Conservation (phyloP, 2,113 vertebrate species). For the Gila orcuttii region DNA sequence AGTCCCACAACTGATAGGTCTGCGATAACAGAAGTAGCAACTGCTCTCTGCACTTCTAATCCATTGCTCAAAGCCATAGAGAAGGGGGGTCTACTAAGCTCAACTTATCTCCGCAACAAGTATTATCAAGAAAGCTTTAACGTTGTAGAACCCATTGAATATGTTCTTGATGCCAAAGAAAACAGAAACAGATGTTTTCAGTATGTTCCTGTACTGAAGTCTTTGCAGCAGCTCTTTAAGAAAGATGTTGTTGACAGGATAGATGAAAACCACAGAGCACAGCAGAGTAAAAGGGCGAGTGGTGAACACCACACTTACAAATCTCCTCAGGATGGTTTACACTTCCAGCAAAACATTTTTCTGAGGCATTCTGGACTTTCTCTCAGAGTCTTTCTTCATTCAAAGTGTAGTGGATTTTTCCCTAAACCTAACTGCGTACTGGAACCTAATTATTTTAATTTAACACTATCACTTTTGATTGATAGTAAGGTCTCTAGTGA, state of each 20-base stretch:
- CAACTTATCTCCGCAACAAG: slow-evolving; percentile 2
- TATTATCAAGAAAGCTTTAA: slow-evolving; percentile 33
- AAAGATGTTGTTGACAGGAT: slow-evolving; percentile 21
- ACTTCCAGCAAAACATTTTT: neutral
- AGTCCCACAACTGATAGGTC: slow-evolving; percentile 26
- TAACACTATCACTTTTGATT: no score
- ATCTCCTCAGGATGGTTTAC: slow-evolving; percentile 14
- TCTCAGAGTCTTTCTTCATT: no score
- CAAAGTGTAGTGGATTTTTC: no score
- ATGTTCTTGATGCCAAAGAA: slow-evolving; percentile 17
- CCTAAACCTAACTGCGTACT: no score
- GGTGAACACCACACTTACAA: neutral
- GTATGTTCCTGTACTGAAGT: slow-evolving; percentile 27
- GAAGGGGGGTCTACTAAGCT: slow-evolving; percentile 16
- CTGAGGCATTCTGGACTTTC: no score
- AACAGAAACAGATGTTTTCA: slow-evolving; percentile 25
- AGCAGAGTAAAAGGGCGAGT: neutral
- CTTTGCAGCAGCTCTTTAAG: slow-evolving; percentile 26
- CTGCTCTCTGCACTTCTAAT: slow-evolving; percentile 37
- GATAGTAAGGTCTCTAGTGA: no score
- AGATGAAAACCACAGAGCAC: neutral
- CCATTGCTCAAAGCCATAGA: slow-evolving; percentile 14
- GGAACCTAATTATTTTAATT: no score
- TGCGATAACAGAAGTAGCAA: slow-evolving; percentile 27
- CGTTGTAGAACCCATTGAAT: slow-evolving; percentile 28